These are phyloP conservation scores for Torymus aiolomorphi DNA, from an alignment of 2,888 invertebrate genomes.

Conservation along the genomic window DNA sequence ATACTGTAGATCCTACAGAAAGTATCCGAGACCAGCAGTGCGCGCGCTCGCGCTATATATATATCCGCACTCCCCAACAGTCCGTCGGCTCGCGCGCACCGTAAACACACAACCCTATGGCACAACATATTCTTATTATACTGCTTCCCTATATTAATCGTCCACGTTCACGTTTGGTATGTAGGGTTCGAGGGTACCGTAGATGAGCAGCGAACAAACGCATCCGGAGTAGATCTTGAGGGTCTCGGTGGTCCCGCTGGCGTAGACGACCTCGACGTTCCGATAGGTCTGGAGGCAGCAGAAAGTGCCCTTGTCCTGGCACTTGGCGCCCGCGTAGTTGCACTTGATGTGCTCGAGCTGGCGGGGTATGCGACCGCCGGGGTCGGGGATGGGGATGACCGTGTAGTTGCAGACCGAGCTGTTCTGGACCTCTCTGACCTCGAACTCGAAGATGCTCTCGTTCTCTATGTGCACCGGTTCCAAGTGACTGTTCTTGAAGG, in stretches of 20 bases:
- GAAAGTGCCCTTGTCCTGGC: constrained; percentile 57
- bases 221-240: constrained; percentile 64
- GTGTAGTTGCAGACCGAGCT: constrained; percentile 65
- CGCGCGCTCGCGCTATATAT: background rate
- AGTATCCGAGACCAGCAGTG: background rate
- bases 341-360: constrained; percentile 64
- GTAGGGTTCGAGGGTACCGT: constrained; percentile 43
- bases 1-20: constrained; percentile 37
- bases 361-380: constrained; percentile 56
- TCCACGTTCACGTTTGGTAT: constrained; percentile 23
- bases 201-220: constrained; percentile 60
- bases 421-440: constrained; percentile 63
- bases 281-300: constrained; percentile 66
- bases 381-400: constrained; percentile 58
- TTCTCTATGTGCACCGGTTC: constrained; percentile 8
- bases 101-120: too few species aligned
- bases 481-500: constrained; percentile 23
- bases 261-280: constrained; percentile 57
- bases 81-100: too few species aligned
- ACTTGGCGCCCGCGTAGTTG: constrained; percentile 61
- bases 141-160: background rate
- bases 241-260: background rate
- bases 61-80: too few species aligned
- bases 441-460: constrained; percentile 56
- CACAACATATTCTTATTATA: too few species aligned